A percentile compares a stretch with the other conserved stretches of the same genome.
Conservation (phyloP, 1,140 invertebrate species). For the Penaeus vannamei region DNA sequence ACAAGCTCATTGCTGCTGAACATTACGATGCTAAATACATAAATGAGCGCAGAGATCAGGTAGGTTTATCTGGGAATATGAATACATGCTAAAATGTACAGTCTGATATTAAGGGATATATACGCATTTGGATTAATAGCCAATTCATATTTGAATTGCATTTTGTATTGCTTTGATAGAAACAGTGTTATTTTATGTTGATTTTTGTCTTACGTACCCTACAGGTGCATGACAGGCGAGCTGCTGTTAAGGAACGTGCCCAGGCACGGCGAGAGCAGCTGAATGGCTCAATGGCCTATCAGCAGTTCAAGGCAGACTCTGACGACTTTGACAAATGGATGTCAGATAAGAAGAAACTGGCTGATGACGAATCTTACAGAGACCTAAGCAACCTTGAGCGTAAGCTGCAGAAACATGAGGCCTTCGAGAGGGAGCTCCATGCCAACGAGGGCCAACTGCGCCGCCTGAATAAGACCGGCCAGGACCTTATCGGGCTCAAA, state of each 20-base stretch:
- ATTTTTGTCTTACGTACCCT: background rate
- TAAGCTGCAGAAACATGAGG: conserved; percentile 97
- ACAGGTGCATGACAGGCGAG: conserved; percentile 82
- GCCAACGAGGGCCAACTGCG: conserved; percentile 91
- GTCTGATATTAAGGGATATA: too few relatives aligned
- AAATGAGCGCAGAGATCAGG: conserved; percentile 75
- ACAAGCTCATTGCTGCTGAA: conserved; percentile 84
- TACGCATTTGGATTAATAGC: too few relatives aligned
- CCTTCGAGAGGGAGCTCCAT: conserved; percentile 94
- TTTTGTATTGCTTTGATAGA: too few relatives aligned
- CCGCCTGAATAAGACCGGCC: conserved; percentile 82
- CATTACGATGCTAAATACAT: conserved; percentile 92
- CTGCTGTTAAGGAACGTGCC: conserved; percentile 82
- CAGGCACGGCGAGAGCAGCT: conserved; percentile 81
- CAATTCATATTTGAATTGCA: too few relatives aligned
- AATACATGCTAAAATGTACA: too few relatives aligned
- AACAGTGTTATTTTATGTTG: background rate
- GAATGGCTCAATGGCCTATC: conserved; percentile 84
- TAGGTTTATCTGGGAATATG: background rate
- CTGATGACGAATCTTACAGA: conserved; percentile 92
- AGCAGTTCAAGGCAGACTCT: conserved; percentile 90
- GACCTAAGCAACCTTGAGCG: conserved; percentile 92
- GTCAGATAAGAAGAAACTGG: conserved; percentile 90
- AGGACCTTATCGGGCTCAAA: conserved; percentile 67
- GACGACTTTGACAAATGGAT: conserved; percentile 92